Conservation (phyloP, 2,888 invertebrate species). For the Aricia artaxerxes region DNA sequence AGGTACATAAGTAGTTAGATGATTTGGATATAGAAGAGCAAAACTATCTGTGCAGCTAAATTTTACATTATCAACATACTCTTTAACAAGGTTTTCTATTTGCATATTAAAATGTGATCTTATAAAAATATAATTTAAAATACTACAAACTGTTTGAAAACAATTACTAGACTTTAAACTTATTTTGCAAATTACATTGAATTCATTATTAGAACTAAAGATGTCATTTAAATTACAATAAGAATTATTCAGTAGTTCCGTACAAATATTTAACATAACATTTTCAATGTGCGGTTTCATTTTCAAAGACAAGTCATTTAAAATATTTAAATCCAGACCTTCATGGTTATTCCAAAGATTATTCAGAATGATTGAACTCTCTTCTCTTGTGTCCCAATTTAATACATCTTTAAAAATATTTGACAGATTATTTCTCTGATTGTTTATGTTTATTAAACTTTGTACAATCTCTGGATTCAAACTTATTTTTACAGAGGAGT, state of each 20-base stretch:
- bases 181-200: conserved; percentile 50
- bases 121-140: conserved; percentile 61
- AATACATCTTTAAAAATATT: conserved; percentile 53
- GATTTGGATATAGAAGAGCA: conserved; percentile 55
- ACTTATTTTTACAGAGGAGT: conserved; percentile 47
- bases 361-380: conserved; percentile 49
- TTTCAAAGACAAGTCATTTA: conserved; percentile 58
- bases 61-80: conserved; percentile 55
- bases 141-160: conserved; percentile 61
- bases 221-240: conserved; percentile 45
- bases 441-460: conserved; percentile 62
- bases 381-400: conserved; percentile 49
- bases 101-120: conserved; percentile 53
- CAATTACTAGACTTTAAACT: conserved; percentile 57
- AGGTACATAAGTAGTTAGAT: conserved; percentile 52
- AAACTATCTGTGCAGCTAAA: conserved; percentile 43
- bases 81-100: conserved; percentile 52
- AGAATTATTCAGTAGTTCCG: conserved; percentile 46
- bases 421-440: conserved; percentile 46
- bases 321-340: conserved; percentile 39
- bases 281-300: conserved; percentile 61
- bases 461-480: conserved; percentile 61
- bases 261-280: conserved; percentile 49
- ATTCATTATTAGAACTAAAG: conserved; percentile 43
- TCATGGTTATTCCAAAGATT: conserved; percentile 53